Conservation (phyloP, 2,113 vertebrate genomes). For the Bubo blakistoni region DNA sequence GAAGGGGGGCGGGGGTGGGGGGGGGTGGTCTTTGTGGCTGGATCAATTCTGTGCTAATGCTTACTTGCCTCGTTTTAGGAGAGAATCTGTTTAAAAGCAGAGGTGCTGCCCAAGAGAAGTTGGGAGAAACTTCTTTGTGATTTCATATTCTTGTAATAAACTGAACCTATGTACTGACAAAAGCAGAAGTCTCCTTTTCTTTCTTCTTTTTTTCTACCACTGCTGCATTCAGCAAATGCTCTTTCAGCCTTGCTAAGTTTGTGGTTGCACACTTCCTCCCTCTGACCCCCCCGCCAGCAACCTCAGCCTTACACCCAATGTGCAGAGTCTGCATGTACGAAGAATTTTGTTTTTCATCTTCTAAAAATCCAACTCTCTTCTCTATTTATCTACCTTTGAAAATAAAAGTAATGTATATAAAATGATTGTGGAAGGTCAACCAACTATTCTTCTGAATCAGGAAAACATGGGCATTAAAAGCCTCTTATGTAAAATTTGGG, state of each 20-base stretch:
- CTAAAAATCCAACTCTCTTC: not conserved
- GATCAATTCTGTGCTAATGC: not conserved
- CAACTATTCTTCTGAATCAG: not conserved
- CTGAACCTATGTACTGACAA: not conserved
- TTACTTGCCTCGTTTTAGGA: not conserved
- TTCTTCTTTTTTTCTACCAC: not conserved
- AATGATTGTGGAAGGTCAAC: not conserved
- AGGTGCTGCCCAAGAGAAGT: not conserved
- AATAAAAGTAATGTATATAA: not conserved
- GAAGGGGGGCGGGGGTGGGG: not conserved
- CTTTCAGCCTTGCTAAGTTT: not conserved
- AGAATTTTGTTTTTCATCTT: not conserved
- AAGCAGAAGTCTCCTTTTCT: not conserved
- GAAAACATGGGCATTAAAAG: not conserved
- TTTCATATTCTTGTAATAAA: not conserved
- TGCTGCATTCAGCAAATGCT: not conserved
- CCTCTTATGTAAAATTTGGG: not conserved
- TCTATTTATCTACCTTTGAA: not conserved
- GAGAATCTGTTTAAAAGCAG: not conserved
- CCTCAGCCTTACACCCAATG: not conserved
- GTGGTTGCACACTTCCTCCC: conserved; percentile 27
- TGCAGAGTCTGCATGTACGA: not conserved
- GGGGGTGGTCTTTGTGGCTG: not conserved
- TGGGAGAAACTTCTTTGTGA: not conserved
- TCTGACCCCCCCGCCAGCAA: not conserved